Conservation (phyloP, 2,888 invertebrate genomes). For the Troides oblongomaculatus region DNA sequence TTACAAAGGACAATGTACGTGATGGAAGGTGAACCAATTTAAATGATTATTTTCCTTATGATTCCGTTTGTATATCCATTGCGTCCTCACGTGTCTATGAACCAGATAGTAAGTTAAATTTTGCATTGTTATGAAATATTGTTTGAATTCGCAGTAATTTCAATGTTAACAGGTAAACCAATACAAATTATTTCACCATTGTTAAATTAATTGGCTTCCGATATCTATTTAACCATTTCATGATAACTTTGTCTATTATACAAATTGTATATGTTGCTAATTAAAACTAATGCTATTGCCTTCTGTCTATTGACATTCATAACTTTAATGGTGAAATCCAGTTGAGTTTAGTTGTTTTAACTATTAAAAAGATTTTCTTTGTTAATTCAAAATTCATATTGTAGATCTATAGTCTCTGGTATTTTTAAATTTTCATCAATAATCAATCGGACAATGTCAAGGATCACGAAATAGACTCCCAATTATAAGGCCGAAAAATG, state of each 20-base stretch:
- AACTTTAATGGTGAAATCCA: too few relatives aligned
- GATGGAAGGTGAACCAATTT: slow-evolving; percentile 1
- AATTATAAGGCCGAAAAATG: slow-evolving; percentile 16
- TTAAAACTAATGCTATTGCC: neutral
- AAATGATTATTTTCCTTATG: neutral
- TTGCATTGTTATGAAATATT: neutral
- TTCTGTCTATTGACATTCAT: too few relatives aligned
- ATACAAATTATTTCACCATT: neutral
- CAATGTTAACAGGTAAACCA: neutral
- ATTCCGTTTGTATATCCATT: neutral
- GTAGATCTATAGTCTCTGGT: too few relatives aligned
- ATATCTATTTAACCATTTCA: neutral
- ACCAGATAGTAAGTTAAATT: neutral
- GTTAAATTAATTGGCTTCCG: neutral
- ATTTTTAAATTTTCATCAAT: too few relatives aligned
- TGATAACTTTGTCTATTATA: neutral
- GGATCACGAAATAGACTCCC: neutral
- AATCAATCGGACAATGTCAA: neutral
- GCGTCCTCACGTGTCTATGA: neutral
- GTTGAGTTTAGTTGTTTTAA: neutral
- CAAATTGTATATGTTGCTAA: too few relatives aligned
- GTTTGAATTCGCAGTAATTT: neutral
- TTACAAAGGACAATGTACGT: neutral
- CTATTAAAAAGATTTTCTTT: too few relatives aligned
- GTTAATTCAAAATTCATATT: too few relatives aligned